Evolutionary conservation across 2,797 vertebrate genomes (phyloP).

Genomic region (Rhadinocentrus ornatus): DNA sequence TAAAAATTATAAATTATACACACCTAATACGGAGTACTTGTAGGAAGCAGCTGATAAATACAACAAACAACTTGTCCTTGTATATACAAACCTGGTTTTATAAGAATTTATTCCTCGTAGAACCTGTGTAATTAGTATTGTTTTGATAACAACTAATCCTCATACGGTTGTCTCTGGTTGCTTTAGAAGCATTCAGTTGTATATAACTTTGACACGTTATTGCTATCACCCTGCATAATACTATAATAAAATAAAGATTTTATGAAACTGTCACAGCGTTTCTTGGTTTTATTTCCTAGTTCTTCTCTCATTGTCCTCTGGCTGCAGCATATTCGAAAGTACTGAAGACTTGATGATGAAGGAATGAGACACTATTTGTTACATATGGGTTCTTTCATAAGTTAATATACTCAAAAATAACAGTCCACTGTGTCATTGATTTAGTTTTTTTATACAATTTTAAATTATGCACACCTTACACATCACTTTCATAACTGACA

Average conservation of each 20-base stretch:
- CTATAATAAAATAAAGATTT: slow-evolving; percentile 47
- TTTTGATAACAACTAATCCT: slow-evolving; percentile 46
- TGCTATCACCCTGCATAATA: slow-evolving; percentile 51
- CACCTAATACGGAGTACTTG: too few species aligned
- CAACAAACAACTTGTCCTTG: slow-evolving; percentile 30
- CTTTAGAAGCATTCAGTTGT: slow-evolving; percentile 12
- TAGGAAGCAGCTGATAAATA: background rate
- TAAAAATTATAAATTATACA: background rate
- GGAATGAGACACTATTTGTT: slow-evolving; percentile 15
- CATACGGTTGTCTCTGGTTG: background rate
- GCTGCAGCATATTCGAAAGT: slow-evolving; percentile 32
- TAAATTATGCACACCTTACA: slow-evolving; percentile 23
- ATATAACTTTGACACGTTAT: slow-evolving; percentile 32
- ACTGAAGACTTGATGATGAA: too few species aligned
- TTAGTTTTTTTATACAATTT: slow-evolving; percentile 17
- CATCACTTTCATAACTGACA: slow-evolving; percentile 19
- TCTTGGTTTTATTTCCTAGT: slow-evolving; percentile 39
- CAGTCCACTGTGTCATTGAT: slow-evolving; percentile 3
- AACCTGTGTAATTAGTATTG: slow-evolving; percentile 28
- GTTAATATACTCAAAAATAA: background rate
- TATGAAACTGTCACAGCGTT: slow-evolving; percentile 42
- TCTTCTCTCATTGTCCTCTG: slow-evolving; percentile 44
- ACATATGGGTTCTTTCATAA: too few species aligned
- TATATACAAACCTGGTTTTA: slow-evolving; percentile 23
- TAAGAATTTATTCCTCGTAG: slow-evolving; percentile 28